phyloP scores from a whole-genome alignment of 1,140 invertebrate genomes.

The Macrobrachium rosenbergii region DNA sequence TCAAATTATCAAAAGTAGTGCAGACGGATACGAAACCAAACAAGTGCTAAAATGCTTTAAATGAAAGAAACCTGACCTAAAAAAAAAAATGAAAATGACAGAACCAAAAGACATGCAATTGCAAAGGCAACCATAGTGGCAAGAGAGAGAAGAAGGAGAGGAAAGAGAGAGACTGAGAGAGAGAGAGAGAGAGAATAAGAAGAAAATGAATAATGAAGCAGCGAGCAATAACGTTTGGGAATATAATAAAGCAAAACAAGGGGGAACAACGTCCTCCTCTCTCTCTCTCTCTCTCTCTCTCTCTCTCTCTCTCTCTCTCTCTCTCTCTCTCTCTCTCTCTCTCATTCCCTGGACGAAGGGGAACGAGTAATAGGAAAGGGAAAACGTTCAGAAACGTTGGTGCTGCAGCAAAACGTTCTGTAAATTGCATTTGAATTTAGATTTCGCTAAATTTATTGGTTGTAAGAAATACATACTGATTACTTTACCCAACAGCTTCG shows the following conservation, averaged over 20 bases:
- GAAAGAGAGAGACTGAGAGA: background rate
- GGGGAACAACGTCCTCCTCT: background rate
- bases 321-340: background rate
- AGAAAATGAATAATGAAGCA: background rate
- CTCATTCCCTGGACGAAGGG: background rate
- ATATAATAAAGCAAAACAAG: background rate
- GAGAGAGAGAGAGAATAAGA: background rate
- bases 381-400: background rate
- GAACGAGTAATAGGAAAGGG: background rate
- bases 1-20: too few relatives aligned
- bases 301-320: slow-evolving; percentile 45
- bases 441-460: too few relatives aligned
- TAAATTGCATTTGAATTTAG: background rate
- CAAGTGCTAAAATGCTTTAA: too few relatives aligned
- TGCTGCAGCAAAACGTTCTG: background rate
- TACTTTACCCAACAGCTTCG: background rate
- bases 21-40: too few relatives aligned
- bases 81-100: too few relatives aligned
- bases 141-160: too few relatives aligned
- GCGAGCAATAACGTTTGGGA: background rate
- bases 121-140: too few relatives aligned
- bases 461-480: too few relatives aligned
- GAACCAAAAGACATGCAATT: too few relatives aligned
- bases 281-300: slow-evolving; percentile 44
- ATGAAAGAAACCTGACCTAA: too few relatives aligned